phyloP scores from a whole-genome alignment of 1,140 invertebrate genomes.

The Anastatus disparis region DNA sequence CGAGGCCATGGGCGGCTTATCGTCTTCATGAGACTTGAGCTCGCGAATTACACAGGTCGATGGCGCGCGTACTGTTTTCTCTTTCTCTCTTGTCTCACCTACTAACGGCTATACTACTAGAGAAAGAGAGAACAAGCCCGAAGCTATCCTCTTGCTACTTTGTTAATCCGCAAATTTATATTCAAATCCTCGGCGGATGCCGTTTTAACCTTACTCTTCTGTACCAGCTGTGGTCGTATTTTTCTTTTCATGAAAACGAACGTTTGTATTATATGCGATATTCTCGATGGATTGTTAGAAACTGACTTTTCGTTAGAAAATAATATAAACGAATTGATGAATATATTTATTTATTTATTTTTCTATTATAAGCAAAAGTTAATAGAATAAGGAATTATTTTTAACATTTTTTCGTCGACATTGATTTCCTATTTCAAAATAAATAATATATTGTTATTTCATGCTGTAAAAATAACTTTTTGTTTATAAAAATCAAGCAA shows the following conservation, averaged over 20 bases:
- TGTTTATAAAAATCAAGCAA: too few species aligned
- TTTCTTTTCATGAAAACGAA: slow-evolving; percentile 12
- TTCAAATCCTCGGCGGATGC: slow-evolving; percentile 35
- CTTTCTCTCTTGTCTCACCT: background rate
- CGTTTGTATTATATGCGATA: background rate
- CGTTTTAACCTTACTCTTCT: background rate
- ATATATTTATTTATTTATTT: too few species aligned
- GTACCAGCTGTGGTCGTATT: background rate
- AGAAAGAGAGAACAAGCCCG: background rate
- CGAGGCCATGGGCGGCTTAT: slow-evolving; percentile 26
- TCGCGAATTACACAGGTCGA: slow-evolving; percentile 39
- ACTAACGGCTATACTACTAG: too few species aligned
- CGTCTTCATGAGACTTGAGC: slow-evolving; percentile 32
- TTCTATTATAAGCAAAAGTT: background rate
- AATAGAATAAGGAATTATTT: background rate
- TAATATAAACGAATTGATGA: too few species aligned
- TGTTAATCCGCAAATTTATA: slow-evolving; percentile 41
- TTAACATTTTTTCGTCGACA: too few species aligned
- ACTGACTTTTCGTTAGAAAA: too few species aligned
- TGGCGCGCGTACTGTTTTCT: slow-evolving; percentile 11
- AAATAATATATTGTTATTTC: too few species aligned
- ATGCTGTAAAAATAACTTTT: too few species aligned
- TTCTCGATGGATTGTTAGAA: background rate
- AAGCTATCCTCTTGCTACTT: background rate
- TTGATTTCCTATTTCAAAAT: too few species aligned